phyloP scores from a whole-genome alignment of 2,888 invertebrate species.

The Parelbella ahira region DNA sequence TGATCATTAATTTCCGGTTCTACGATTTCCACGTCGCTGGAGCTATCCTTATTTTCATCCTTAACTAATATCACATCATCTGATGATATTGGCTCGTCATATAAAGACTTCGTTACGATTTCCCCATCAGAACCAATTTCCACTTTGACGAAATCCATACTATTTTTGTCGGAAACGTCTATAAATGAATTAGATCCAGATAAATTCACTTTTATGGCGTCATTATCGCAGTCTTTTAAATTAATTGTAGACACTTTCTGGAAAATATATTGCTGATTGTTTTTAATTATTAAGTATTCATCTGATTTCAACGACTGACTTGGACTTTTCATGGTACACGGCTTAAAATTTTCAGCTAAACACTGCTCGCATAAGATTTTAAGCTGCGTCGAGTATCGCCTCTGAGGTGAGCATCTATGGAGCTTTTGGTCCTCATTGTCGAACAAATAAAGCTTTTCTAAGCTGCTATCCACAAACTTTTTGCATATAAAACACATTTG shows the following conservation, averaged over 20 bases:
- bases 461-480: slow-evolving; percentile 49
- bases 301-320: slow-evolving; percentile 58
- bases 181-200: slow-evolving; percentile 28
- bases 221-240: slow-evolving; percentile 33
- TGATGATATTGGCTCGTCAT: slow-evolving; percentile 38
- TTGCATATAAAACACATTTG: slow-evolving; percentile 65
- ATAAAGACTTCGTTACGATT: slow-evolving; percentile 55
- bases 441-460: slow-evolving; percentile 64
- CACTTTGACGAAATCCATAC: slow-evolving; percentile 54
- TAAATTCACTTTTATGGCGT: slow-evolving; percentile 36
- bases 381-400: slow-evolving; percentile 53
- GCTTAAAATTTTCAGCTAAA: slow-evolving; percentile 57
- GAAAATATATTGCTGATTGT: slow-evolving; percentile 71
- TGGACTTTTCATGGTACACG: slow-evolving; percentile 55
- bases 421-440: slow-evolving; percentile 70
- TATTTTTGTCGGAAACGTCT: slow-evolving; percentile 13
- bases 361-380: slow-evolving; percentile 67
- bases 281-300: slow-evolving; percentile 66
- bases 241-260: slow-evolving; percentile 52
- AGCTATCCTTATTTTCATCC: slow-evolving; percentile 45
- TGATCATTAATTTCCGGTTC: slow-evolving; percentile 58
- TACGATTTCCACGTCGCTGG: slow-evolving; percentile 65
- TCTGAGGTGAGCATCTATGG: slow-evolving; percentile 59
- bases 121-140: slow-evolving; percentile 70
- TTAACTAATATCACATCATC: slow-evolving; percentile 48